Evolutionary conservation across 2,113 vertebrate genomes (phyloP).

Genomic region (Ceyx melanurus): DNA sequence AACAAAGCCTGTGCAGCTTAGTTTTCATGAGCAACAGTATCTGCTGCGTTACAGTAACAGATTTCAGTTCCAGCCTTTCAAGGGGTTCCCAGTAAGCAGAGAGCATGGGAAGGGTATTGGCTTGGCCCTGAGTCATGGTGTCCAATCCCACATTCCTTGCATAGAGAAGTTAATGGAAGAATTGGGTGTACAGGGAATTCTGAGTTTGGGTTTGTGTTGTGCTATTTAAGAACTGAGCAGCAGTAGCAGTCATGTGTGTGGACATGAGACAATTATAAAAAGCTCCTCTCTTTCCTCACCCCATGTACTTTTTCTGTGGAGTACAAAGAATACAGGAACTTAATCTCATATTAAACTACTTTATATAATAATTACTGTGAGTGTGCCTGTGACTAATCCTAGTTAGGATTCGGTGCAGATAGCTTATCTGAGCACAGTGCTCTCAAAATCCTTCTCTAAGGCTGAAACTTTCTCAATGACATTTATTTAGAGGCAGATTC

Average conservation of each 20-base stretch:
- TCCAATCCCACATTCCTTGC: not conserved
- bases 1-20: conserved; percentile 9
- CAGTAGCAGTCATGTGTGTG: not conserved
- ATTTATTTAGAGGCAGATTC: not conserved
- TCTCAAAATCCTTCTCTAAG: not conserved
- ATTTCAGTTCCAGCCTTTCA: not conserved
- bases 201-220: not conserved
- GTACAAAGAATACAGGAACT: not conserved
- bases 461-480: not conserved
- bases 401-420: not conserved
- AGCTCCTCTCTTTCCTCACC: not conserved
- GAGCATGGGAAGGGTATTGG: not conserved
- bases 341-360: conserved; percentile 9
- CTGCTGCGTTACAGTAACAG: not conserved
- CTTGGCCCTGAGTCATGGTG: not conserved
- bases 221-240: not conserved
- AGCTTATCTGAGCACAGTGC: not conserved
- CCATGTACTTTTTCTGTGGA: not conserved
- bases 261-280: not conserved
- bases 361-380: not conserved
- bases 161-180: not conserved
- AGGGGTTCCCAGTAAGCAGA: not conserved
- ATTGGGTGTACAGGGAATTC: not conserved
- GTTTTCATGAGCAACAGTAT: not conserved
- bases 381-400: not conserved